These are phyloP conservation scores for Leguminivora glycinivorella DNA, from an alignment of 1,140 invertebrate genomes.

Conservation along the genomic window DNA sequence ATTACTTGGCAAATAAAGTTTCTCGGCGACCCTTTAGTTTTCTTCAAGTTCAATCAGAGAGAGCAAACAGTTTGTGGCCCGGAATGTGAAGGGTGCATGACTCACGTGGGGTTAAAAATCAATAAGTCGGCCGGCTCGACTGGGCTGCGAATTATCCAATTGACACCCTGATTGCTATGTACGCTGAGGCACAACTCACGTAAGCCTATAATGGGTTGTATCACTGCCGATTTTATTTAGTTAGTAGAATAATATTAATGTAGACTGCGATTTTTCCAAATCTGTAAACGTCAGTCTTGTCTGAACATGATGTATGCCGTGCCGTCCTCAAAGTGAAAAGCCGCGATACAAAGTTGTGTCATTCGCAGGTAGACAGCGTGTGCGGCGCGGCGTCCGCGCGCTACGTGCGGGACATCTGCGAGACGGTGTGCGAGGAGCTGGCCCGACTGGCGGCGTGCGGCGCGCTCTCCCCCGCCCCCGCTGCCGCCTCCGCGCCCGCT, in stretches of 20 bases:
- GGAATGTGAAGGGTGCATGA: constrained; percentile 56
- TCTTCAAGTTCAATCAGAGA: constrained; percentile 70
- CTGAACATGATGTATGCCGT: no score
- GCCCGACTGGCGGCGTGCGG: constrained; percentile 90
- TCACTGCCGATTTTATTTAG: no score
- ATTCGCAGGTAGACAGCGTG: constrained; percentile 85
- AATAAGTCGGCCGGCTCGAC: constrained; percentile 55
- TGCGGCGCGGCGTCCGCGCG: constrained; percentile 83
- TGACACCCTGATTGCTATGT: no score
- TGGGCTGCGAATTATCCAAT: constrained; percentile 24
- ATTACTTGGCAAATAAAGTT: constrained; percentile 65
- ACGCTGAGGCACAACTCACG: no score
- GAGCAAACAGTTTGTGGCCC: constrained; percentile 60
- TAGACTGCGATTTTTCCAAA: no score
- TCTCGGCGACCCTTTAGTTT: constrained; percentile 57
- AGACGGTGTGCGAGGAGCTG: constrained; percentile 95
- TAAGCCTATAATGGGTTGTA: no score
- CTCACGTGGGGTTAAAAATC: constrained; percentile 67
- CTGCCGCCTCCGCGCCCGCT: constrained; percentile 33
- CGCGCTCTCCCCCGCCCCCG: constrained; percentile 6
- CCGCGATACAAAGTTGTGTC: constrained; percentile 10
- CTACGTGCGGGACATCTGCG: constrained; percentile 91
- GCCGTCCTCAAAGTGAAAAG: no score
- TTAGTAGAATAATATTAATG: no score
- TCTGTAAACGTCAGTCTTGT: no score